Percentiles rank a stretch among this genome's conserved stretches.
Conservation (phyloP, 2,888 invertebrate genomes). For the Cremastinae sp. region DNA sequence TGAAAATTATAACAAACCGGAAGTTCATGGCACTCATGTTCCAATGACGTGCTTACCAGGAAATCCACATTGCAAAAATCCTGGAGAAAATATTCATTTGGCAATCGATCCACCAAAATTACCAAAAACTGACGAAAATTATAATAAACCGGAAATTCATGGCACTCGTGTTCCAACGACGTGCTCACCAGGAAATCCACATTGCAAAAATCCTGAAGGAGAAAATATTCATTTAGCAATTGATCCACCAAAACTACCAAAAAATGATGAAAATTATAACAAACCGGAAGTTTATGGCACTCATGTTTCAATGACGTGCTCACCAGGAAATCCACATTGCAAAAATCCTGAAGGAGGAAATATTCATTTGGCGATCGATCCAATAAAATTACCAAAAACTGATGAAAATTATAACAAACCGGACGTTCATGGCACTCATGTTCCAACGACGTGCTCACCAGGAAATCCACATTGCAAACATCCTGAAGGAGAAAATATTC, state of each 20-base stretch:
- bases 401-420: neutral
- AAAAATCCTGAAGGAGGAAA: neutral
- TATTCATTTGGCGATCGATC: neutral
- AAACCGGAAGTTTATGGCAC: conserved; percentile 10
- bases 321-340: too few relatives aligned
- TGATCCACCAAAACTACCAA: too few relatives aligned
- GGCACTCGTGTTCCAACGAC: neutral
- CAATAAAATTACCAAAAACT: neutral
- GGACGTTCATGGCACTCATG: neutral
- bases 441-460: conserved; percentile 6
- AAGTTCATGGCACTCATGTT: neutral
- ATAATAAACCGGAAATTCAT: neutral
- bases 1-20: neutral
- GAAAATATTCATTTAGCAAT: too few relatives aligned
- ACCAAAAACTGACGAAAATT: neutral
- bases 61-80: conserved; percentile 18
- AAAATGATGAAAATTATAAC: conserved; percentile 8
- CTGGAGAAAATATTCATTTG: conserved; percentile 6
- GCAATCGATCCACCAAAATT: neutral
- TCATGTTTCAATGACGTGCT: too few relatives aligned
- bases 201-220: too few relatives aligned
- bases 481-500: conserved; percentile 4
- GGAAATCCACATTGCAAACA: conserved; percentile 27
- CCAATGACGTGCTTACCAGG: conserved; percentile 18
- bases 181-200: neutral